phyloP scores from a whole-genome alignment of 2,113 vertebrate species.

The Plotosus lineatus region DNA sequence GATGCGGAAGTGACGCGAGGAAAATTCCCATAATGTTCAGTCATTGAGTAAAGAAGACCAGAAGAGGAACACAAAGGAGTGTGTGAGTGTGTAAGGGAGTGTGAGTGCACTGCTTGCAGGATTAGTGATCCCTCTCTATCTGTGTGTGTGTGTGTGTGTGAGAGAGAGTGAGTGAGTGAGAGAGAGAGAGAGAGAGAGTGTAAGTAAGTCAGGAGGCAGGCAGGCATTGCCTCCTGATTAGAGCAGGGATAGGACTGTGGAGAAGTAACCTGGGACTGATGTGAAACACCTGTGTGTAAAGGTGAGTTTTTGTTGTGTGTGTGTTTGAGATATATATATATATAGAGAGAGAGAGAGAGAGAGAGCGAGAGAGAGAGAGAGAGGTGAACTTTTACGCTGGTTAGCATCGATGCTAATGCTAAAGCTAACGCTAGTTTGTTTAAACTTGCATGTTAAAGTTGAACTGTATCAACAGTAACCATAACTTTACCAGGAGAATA shows the following conservation, averaged over 20 bases:
- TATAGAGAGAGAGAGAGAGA: background rate
- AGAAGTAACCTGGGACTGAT: background rate
- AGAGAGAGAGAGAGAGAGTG: background rate
- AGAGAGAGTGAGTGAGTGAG: background rate
- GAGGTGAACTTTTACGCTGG: background rate
- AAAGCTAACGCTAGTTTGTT: background rate
- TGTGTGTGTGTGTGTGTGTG: background rate
- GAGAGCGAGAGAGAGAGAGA: background rate
- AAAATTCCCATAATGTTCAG: slow-evolving; percentile 71
- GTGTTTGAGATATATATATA: background rate
- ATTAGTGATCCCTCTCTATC: too few species aligned
- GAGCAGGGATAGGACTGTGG: background rate
- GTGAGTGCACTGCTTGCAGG: background rate
- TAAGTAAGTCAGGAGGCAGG: too few species aligned
- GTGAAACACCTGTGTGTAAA: slow-evolving; percentile 18
- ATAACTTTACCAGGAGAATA: background rate
- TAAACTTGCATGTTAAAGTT: background rate
- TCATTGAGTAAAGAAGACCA: slow-evolving; percentile 64
- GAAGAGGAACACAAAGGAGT: slow-evolving; percentile 73
- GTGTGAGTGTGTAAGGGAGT: background rate
- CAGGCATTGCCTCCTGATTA: background rate
- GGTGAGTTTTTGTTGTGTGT: slow-evolving; percentile 14
- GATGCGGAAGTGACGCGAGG: slow-evolving; percentile 40
- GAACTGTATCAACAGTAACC: background rate
- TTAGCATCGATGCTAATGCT: slow-evolving; percentile 7